Evolutionary conservation across 2,113 vertebrate genomes (phyloP), one percentile per base, ranked within the genome.

Genomic region (Rhodinocichla rosea): DNA sequence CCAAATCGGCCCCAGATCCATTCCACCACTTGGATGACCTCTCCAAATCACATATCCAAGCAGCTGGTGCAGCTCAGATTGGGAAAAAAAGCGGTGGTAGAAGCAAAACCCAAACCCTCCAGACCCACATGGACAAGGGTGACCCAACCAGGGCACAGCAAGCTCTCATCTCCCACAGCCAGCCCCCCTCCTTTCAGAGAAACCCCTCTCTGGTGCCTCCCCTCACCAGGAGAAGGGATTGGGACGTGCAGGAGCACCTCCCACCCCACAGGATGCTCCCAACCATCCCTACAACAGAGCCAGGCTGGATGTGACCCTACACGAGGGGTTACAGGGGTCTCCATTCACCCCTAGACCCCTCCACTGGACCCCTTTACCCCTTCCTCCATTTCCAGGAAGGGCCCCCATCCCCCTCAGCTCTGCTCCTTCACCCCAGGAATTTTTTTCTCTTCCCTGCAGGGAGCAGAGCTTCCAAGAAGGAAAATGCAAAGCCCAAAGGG

Each of bases 401-500:
- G 1, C 1, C 14, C 15, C 39, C 39, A 28, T 28, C 7, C 27
- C n/a, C 62, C 47, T 42, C 6, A 65, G 59, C 57, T n/a, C 20
- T 57, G 62, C 49, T 87, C 32, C 33, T 37, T 63, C 75, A 83
- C 70, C 71, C 37, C 5, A 1, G 55, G 68, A 83, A 30, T 13
- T 49, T 85, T 70, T 44, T 40, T 21, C 63, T 80, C 50, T 50
- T 92, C 93, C 88, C 89, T 2, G 1, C 79, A 62, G 74, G 83
- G 69, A 91, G n/a, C 53, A 53, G 16, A 59, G 50, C 70, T 95
- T 92, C 78, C 91, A 76, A 90, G 87, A 77, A 88, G 78, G 82
- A 49, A 94, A 95, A 95, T 3, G 93, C 49, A 94, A 94, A 95
- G 68, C 92, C 95, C 79, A 80, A 68, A 95, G 94, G 87, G 59